Evolutionary conservation across 2,797 vertebrate genomes (phyloP).

Genomic region (Hephaestus fuliginosus): DNA sequence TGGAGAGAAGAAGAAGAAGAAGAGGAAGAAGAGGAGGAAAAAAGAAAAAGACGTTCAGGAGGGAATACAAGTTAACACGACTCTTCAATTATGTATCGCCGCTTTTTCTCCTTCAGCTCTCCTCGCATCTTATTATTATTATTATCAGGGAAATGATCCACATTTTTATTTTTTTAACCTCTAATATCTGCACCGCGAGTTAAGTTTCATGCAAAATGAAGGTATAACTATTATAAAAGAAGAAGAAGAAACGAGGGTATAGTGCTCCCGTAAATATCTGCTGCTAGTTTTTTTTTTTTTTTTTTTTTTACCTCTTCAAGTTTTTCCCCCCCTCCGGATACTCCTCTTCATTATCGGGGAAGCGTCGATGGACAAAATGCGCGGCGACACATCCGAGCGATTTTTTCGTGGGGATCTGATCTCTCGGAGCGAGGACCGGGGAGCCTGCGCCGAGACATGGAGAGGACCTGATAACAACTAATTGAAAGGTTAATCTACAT

Average conservation of each 20-base stretch:
- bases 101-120: slow-evolving; percentile 63
- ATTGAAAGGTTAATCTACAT: slow-evolving; percentile 98
- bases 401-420: slow-evolving; percentile 80
- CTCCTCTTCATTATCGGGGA: slow-evolving; percentile 82
- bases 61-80: slow-evolving; percentile 83
- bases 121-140: slow-evolving; percentile 59
- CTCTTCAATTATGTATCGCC: slow-evolving; percentile 76
- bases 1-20: no score
- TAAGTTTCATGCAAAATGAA: slow-evolving; percentile 73
- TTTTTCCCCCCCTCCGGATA: slow-evolving; percentile 80
- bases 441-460: slow-evolving; percentile 86
- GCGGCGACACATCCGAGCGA: slow-evolving; percentile 78
- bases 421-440: slow-evolving; percentile 82
- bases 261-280: slow-evolving; percentile 79
- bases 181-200: no score
- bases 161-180: neutral
- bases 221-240: slow-evolving; percentile 61
- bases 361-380: slow-evolving; percentile 78
- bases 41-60: slow-evolving; percentile 57
- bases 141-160: slow-evolving; percentile 49
- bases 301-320: slow-evolving; percentile 84
- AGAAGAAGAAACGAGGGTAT: slow-evolving; percentile 38
- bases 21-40: no score
- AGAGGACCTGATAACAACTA: slow-evolving; percentile 94
- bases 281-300: slow-evolving; percentile 72